A percentile compares a stretch with the other conserved stretches of the same genome.
phyloP scores from a whole-genome alignment of 2,888 invertebrate genomes.

The Thereva nobilitata region DNA sequence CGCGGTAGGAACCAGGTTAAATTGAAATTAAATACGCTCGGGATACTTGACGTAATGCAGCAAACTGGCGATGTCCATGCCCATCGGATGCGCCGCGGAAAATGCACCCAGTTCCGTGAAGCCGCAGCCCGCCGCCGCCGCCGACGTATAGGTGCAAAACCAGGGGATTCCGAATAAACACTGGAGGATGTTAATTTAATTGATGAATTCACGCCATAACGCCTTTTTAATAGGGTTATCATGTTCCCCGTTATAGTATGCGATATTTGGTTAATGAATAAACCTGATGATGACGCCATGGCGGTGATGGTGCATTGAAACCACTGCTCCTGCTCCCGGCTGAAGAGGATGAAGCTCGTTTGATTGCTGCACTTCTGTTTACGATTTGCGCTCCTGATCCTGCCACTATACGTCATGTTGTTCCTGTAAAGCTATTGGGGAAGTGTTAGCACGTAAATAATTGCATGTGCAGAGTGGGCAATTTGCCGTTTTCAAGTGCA shows the following conservation, averaged over 20 bases:
- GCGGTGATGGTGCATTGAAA: conserved; percentile 15
- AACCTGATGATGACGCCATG: conserved; percentile 37
- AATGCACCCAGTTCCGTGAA: background rate
- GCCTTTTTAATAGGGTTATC: conserved; percentile 48
- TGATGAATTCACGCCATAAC: conserved; percentile 47
- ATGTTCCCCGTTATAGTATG: conserved; percentile 26
- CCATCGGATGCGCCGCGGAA: background rate
- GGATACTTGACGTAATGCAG: conserved; percentile 23
- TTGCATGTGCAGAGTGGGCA: conserved; percentile 20
- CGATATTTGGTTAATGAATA: conserved; percentile 42
- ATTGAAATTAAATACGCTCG: conserved; percentile 31
- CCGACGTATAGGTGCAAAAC: background rate
- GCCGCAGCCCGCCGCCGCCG: background rate
- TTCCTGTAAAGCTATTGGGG: conserved; percentile 15
- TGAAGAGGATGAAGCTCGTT: conserved; percentile 8
- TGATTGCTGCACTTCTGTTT: conserved; percentile 15
- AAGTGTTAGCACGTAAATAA: conserved; percentile 35
- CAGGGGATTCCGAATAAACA: conserved; percentile 28
- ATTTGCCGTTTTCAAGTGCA: conserved; percentile 25
- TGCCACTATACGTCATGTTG: background rate
- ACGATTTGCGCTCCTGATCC: background rate
- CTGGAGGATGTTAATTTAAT: conserved; percentile 45
- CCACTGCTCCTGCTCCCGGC: conserved; percentile 11
- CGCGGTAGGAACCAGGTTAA: conserved; percentile 25
- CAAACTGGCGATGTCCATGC: conserved; percentile 17